A percentile compares a stretch with the other conserved stretches of the same genome.
These are phyloP conservation scores for Timema podura DNA, from an alignment of 2,888 invertebrate species.

Conservation along the genomic window DNA sequence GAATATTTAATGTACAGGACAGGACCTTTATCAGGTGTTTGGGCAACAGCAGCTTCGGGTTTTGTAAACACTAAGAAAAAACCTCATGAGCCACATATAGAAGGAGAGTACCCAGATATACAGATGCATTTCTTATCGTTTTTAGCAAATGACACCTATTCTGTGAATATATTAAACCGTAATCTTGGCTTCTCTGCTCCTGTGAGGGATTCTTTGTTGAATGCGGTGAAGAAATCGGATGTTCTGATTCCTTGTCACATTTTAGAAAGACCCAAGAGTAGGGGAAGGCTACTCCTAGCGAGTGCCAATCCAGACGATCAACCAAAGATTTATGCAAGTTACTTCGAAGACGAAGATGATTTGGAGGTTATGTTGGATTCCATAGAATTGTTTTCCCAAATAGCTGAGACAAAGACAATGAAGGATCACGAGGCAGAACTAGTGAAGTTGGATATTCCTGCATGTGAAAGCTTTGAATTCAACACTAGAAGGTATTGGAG, in stretches of 20 bases:
- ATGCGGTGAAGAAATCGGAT: background rate
- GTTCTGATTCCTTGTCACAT: conserved; percentile 45
- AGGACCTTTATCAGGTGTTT: conserved; percentile 47
- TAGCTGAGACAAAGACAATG: conserved; percentile 47
- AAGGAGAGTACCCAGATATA: conserved; percentile 52
- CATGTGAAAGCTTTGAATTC: conserved; percentile 54
- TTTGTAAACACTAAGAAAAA: conserved; percentile 54
- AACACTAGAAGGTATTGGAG: conserved; percentile 51
- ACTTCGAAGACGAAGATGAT: conserved; percentile 56
- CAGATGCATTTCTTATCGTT: conserved; percentile 50
- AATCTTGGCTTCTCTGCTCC: background rate
- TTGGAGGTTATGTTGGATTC: conserved; percentile 50
- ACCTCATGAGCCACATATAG: conserved; percentile 42
- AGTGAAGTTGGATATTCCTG: conserved; percentile 58
- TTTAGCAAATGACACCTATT: conserved; percentile 40
- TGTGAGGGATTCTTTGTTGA: background rate
- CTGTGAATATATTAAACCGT: background rate
- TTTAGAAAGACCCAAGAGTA: conserved; percentile 50
- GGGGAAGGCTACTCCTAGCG: conserved; percentile 52
- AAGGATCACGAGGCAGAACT: conserved; percentile 44
- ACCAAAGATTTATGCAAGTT: conserved; percentile 60
- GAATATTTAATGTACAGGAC: conserved; percentile 47
- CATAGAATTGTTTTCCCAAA: conserved; percentile 44
- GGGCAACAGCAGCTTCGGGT: conserved; percentile 49
- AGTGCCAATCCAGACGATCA: conserved; percentile 54